A percentile compares a stretch with the other conserved stretches of the same genome.
These are phyloP conservation scores for Ifrita kowaldi DNA, from an alignment of 2,113 vertebrate genomes.

Conservation along the genomic window DNA sequence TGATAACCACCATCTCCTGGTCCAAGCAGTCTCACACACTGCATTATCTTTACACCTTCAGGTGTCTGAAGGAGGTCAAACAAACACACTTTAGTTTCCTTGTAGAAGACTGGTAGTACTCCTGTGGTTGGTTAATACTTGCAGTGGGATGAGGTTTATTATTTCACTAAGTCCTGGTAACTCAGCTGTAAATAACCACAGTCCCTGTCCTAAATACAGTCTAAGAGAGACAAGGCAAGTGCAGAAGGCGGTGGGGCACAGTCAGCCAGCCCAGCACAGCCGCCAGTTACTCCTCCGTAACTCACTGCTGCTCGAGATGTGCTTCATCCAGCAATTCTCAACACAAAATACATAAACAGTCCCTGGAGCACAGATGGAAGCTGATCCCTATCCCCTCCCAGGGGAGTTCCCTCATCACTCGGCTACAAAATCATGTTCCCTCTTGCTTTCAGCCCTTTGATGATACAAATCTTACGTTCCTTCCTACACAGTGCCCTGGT, in stretches of 20 bases:
- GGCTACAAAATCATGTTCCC: constrained; percentile 47
- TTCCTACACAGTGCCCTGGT: constrained; percentile 43
- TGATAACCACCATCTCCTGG: neutral
- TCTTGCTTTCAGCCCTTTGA: constrained; percentile 54
- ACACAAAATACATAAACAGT: constrained; percentile 36
- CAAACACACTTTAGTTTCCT: neutral
- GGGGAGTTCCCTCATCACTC: constrained; percentile 54
- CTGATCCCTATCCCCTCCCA: constrained; percentile 36
- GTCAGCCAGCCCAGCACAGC: neutral
- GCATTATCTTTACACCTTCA: neutral
- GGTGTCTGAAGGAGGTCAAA: neutral
- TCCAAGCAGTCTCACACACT: neutral
- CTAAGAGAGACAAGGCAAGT: neutral
- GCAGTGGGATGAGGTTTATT: neutral
- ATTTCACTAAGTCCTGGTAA: neutral
- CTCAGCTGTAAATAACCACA: neutral
- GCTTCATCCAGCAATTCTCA: constrained; percentile 5
- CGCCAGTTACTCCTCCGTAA: neutral
- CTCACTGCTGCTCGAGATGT: neutral
- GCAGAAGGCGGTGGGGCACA: neutral
- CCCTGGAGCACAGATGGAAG: constrained; percentile 39
- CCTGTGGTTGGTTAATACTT: neutral
- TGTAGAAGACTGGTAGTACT: accelerated
- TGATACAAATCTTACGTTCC: constrained; percentile 57
- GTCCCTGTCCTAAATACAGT: neutral